Conservation (phyloP, 2,113 vertebrate species). For the Alethe diademata region DNA sequence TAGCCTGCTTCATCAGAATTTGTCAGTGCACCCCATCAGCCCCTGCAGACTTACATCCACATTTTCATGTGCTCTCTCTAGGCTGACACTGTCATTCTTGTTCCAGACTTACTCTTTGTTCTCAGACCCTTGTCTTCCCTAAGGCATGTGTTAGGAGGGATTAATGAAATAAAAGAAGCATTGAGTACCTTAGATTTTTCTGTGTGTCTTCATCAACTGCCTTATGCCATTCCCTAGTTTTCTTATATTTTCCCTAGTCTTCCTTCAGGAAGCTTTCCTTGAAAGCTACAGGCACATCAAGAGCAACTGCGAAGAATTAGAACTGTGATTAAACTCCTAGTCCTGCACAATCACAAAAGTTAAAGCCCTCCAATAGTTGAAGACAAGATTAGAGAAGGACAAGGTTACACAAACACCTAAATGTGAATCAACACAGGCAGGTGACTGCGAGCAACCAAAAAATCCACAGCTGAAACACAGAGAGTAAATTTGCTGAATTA, state of each 20-base stretch:
- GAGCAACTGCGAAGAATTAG: background rate
- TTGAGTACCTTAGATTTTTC: fast-evolving
- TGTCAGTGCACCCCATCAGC: background rate
- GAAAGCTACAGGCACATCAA: background rate
- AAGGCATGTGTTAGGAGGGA: background rate
- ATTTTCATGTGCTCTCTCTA: background rate
- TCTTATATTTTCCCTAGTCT: background rate
- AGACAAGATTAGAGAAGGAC: background rate
- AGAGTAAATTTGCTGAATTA: background rate
- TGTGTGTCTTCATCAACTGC: background rate
- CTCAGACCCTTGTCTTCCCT: background rate
- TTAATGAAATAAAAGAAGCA: background rate
- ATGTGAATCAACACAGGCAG: fast-evolving
- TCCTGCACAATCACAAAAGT: background rate
- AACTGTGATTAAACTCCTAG: background rate
- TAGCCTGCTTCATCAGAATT: background rate
- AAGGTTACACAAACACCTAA: background rate
- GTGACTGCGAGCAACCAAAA: background rate
- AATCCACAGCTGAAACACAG: background rate
- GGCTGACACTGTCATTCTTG: background rate
- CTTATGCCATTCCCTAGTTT: background rate
- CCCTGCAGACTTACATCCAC: fast-evolving
- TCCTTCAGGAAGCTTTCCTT: background rate
- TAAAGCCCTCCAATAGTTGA: background rate
- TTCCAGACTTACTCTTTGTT: background rate